Evolutionary conservation across 2,797 vertebrate species (phyloP).

Genomic region (Crypturellus tataupa): DNA sequence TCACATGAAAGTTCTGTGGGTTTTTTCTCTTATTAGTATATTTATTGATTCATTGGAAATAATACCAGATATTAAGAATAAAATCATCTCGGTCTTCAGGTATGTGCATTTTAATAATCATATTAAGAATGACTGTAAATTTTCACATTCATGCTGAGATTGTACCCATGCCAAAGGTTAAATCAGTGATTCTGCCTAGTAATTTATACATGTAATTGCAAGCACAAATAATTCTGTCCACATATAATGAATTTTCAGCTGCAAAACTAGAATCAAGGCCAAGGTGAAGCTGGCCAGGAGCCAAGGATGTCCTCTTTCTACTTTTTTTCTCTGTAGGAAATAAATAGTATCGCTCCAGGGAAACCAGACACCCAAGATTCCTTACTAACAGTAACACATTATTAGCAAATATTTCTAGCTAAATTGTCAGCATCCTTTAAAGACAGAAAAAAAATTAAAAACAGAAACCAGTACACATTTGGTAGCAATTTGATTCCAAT

Average conservation of each 20-base stretch:
- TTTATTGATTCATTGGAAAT: conserved; percentile 32
- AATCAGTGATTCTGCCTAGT: conserved; percentile 19
- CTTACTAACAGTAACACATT: conserved; percentile 47
- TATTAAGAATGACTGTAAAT: neutral
- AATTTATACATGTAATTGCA: conserved; percentile 4
- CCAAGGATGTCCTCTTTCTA: neutral
- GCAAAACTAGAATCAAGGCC: neutral
- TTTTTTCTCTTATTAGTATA: neutral
- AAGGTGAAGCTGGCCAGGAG: neutral
- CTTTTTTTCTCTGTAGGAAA: conserved; percentile 30
- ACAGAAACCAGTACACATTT: conserved; percentile 64
- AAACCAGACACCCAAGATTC: conserved; percentile 46
- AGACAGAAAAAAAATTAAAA: conserved; percentile 66
- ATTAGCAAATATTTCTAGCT: conserved; percentile 26
- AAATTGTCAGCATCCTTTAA: conserved; percentile 36
- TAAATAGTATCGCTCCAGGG: neutral
- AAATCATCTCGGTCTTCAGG: neutral
- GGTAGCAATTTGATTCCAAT: conserved; percentile 75
- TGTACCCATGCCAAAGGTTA: neutral
- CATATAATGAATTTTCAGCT: conserved; percentile 23
- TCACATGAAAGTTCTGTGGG: conserved; percentile 18
- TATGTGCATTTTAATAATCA: conserved; percentile 1
- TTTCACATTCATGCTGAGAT: neutral
- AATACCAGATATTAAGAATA: conserved; percentile 42
- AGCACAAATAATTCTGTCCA: conserved; percentile 22